Conservation (phyloP, 2,888 invertebrate species). For the Spicauda simplicius region DNA sequence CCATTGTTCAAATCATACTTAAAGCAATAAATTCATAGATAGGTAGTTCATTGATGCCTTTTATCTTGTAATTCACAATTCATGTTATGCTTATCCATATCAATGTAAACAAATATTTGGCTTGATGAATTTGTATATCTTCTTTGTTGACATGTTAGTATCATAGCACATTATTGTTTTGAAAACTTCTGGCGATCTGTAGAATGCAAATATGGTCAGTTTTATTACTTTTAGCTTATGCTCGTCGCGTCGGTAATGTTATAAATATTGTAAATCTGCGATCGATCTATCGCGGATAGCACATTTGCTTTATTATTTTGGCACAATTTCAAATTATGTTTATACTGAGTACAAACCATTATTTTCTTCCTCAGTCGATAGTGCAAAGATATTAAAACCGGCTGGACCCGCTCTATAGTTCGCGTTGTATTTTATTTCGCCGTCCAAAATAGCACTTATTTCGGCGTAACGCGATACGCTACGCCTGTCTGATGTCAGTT, state of each 20-base stretch:
- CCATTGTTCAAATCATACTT: constrained; percentile 53
- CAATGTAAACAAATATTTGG: constrained; percentile 55
- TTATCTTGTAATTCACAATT: constrained; percentile 60
- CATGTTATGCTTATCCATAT: constrained; percentile 53
- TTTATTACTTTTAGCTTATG: constrained; percentile 8
- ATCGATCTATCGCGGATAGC: not conserved
- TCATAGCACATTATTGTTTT: constrained; percentile 44
- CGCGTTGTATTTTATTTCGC: constrained; percentile 52
- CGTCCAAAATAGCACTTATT: constrained; percentile 65
- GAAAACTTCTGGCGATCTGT: constrained; percentile 4
- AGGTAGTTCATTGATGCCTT: constrained; percentile 61
- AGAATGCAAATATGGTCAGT: constrained; percentile 18
- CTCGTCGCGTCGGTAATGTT: not conserved
- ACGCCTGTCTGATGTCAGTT: constrained; percentile 67
- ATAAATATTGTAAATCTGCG: constrained; percentile 2
- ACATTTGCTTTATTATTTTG: not conserved
- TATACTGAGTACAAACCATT: not conserved
- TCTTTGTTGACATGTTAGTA: constrained; percentile 66
- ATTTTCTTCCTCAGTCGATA: constrained; percentile 3
- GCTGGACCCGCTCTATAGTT: constrained; percentile 38
- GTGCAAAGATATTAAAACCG: constrained; percentile 8
- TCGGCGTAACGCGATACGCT: constrained; percentile 64
- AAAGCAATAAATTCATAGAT: constrained; percentile 50
- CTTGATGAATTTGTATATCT: constrained; percentile 67
- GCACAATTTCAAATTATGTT: constrained; percentile 24